These are phyloP conservation scores for Cephalopachus bancanus DNA, from an alignment of 2,797 vertebrate species.

Conservation along the genomic window DNA sequence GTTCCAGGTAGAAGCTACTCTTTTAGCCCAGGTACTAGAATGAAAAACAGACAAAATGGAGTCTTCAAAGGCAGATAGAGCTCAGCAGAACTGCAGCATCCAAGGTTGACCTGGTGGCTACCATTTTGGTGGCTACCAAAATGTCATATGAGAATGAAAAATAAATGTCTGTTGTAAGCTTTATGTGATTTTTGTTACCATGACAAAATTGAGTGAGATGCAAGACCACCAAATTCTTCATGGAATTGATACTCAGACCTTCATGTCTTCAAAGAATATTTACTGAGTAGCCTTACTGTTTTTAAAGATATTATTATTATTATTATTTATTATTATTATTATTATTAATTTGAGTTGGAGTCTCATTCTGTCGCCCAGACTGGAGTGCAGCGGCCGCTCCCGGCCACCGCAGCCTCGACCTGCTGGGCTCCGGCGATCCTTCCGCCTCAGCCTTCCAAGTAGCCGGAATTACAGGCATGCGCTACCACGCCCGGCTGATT, in stretches of 20 bases:
- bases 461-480: too few species aligned
- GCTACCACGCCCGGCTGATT: too few species aligned
- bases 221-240: not conserved
- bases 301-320: not conserved
- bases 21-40: not conserved
- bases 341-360: too few species aligned
- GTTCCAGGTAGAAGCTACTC: not conserved
- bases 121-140: not conserved
- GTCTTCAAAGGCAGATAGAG: not conserved
- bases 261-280: conserved; percentile 34
- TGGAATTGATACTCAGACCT: not conserved
- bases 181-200: not conserved
- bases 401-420: too few species aligned
- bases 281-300: not conserved
- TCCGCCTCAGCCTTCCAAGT: too few species aligned
- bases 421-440: too few species aligned
- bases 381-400: too few species aligned
- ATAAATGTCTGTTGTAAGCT: not conserved
- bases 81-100: not conserved
- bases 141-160: not conserved
- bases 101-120: not conserved
- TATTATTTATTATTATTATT: too few species aligned
- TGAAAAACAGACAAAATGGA: not conserved
- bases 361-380: too few species aligned
- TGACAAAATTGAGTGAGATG: not conserved